phyloP scores from a whole-genome alignment of 2,797 vertebrate species.

The Yasuhikotakia modesta region DNA sequence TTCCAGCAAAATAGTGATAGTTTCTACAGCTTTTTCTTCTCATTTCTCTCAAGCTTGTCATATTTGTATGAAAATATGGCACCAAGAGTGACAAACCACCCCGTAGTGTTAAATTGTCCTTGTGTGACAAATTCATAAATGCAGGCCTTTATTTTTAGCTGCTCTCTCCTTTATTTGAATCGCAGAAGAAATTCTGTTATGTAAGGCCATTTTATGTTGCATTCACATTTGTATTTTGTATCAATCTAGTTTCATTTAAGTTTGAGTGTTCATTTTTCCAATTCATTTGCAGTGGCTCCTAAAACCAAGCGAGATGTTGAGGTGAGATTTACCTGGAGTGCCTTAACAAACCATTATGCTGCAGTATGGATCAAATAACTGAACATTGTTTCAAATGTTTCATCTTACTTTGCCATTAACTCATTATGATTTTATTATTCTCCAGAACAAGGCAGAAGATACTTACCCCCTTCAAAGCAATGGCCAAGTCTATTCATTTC shows the following conservation, averaged over 20 bases:
- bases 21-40: too few relatives aligned
- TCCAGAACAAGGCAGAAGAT: slow-evolving; percentile 49
- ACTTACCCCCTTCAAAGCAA: slow-evolving; percentile 51
- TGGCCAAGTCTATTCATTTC: slow-evolving; percentile 53
- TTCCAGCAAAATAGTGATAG: too few relatives aligned
- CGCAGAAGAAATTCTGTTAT: not conserved
- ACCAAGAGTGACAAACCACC: not conserved
- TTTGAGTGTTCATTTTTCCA: slow-evolving; percentile 17
- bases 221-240: not conserved
- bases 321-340: slow-evolving; percentile 41
- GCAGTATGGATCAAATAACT: not conserved
- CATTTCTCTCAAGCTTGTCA: not conserved
- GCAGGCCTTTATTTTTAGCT: not conserved
- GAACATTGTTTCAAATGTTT: not conserved
- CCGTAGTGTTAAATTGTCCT: not conserved
- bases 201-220: not conserved
- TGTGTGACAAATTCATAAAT: too few relatives aligned
- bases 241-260: not conserved
- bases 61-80: not conserved
- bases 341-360: not conserved
- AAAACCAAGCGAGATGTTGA: slow-evolving; percentile 51
- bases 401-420: not conserved
- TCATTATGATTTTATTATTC: slow-evolving; percentile 4
- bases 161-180: too few relatives aligned
- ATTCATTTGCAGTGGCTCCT: slow-evolving; percentile 12